Base-by-base conservation (phyloP, 2,797 vertebrate genomes). In the Scolopax bukidnonensis region DNA sequence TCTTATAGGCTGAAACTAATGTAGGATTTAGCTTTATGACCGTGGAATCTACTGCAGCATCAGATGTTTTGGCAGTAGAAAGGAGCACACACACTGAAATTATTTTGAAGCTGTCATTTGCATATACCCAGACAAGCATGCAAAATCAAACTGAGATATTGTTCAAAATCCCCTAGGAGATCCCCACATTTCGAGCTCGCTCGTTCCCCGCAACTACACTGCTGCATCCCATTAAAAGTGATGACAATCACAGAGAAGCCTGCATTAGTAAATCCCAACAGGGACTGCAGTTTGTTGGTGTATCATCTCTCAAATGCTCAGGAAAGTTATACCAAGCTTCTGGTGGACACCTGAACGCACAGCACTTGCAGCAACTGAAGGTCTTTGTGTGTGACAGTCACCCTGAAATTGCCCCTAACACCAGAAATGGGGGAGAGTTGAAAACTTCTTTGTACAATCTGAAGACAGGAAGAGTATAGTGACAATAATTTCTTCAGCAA, bases 81-180 rank as follows among this genome's bases (percentile, higher is more conserved):
- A 67, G 77, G 32, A 74, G 23, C 36, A 82, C 7, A 84, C 6
- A 2, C 12, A 48, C 10, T 56, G 67, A 70, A 94, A 84, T 87
- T 56, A 94, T 94, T 89, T 40, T 82, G 81, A 94, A 89, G 48
- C 33, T 89, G 84, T 77, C 70, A 89, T 94, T 89, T 94, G 64
- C 71, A 77, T 77, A 51, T n/a, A 83, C 6, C 45, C 79, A 89
- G 86, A 59, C 36, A 90, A 64, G 56, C 81, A 90, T 77, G 78
- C 43, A 80, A 92, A 96, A 73, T 92, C 90, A 94, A 90, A 89
- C 63, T 11, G 77, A 87, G 56, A 75, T 50, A 88, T 50, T 94
- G 73, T 80, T 91, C 68, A 84, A 86, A 90, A 71, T 84, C 85
- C 82, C 85, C 33, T 33, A 25, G 69, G 94, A 94, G 60, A 85